A percentile compares a stretch with the other conserved stretches of the same genome.
Evolutionary conservation across 2,797 vertebrate genomes (phyloP).

Genomic region (Coregonus suidteri): DNA sequence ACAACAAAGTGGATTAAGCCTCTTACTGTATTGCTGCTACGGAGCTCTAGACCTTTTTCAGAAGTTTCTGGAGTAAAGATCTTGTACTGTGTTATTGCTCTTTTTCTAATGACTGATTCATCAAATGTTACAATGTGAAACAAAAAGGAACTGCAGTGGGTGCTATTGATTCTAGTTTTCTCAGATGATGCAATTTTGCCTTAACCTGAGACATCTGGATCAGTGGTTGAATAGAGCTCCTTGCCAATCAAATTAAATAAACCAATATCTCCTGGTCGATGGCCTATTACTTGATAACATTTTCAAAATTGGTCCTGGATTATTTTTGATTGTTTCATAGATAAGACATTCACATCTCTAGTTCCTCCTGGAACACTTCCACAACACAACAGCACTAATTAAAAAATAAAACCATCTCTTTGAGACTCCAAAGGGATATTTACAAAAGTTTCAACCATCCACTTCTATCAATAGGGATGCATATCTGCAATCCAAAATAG

Average conservation of each 20-base stretch:
- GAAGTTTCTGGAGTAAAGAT: too few relatives aligned
- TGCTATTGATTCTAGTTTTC: too few relatives aligned
- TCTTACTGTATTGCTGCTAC: too few relatives aligned
- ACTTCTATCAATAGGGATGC: not conserved
- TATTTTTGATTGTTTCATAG: not conserved
- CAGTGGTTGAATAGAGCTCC: not conserved
- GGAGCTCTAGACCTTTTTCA: too few relatives aligned
- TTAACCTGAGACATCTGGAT: not conserved
- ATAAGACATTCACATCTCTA: not conserved
- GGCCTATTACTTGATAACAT: conserved; percentile 1
- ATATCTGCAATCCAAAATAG: not conserved
- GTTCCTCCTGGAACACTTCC: not conserved
- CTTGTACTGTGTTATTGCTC: too few relatives aligned
- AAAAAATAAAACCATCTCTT: not conserved
- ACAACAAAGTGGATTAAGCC: too few relatives aligned
- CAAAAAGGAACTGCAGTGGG: too few relatives aligned
- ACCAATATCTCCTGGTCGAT: not conserved
- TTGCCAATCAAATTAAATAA: not conserved
- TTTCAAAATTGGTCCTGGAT: not conserved
- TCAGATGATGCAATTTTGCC: too few relatives aligned
- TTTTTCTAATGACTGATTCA: not conserved
- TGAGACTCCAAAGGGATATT: not conserved
- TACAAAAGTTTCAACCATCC: not conserved
- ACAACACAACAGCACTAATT: not conserved
- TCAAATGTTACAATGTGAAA: not conserved